Conservation (phyloP, 1,140 invertebrate species). For the Holotrichia oblita region DNA sequence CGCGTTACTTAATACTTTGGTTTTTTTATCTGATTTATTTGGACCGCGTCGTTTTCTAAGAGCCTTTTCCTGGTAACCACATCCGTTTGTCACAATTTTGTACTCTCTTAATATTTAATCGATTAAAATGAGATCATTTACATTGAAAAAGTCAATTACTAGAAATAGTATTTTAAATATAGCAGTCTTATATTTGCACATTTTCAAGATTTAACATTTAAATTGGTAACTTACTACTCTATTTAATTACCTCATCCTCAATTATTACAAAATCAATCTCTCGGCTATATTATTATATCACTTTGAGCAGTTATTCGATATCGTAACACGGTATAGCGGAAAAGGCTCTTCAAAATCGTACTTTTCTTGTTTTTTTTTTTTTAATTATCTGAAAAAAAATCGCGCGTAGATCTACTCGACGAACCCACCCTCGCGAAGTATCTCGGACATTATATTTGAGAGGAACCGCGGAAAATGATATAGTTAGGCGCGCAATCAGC, state of each 20-base stretch:
- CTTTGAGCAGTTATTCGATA: too few relatives aligned
- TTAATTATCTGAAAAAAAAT: slow-evolving; percentile 13
- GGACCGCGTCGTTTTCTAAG: slow-evolving; percentile 15
- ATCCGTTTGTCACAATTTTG: slow-evolving; percentile 13
- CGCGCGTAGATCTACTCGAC: slow-evolving; percentile 39
- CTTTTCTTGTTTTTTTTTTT: background rate
- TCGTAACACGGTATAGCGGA: background rate
- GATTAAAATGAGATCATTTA: too few relatives aligned
- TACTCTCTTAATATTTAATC: background rate
- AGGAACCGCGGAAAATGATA: slow-evolving; percentile 47
- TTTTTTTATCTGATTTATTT: background rate
- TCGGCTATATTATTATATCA: too few relatives aligned
- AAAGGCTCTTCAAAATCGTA: slow-evolving; percentile 19
- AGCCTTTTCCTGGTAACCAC: slow-evolving; percentile 11
- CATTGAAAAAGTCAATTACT: too few relatives aligned
- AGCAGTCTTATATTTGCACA: too few relatives aligned
- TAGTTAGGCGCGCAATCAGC: slow-evolving; percentile 55
- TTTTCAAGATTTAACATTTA: too few relatives aligned
- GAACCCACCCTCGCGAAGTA: slow-evolving; percentile 51
- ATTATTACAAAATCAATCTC: too few relatives aligned
- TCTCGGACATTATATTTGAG: background rate
- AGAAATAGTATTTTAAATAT: too few relatives aligned
- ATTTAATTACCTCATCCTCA: too few relatives aligned
- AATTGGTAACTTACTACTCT: too few relatives aligned
- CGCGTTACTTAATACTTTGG: background rate